Base-by-base conservation (phyloP, 2,113 vertebrate genomes). In the Alaudala cheleensis region DNA sequence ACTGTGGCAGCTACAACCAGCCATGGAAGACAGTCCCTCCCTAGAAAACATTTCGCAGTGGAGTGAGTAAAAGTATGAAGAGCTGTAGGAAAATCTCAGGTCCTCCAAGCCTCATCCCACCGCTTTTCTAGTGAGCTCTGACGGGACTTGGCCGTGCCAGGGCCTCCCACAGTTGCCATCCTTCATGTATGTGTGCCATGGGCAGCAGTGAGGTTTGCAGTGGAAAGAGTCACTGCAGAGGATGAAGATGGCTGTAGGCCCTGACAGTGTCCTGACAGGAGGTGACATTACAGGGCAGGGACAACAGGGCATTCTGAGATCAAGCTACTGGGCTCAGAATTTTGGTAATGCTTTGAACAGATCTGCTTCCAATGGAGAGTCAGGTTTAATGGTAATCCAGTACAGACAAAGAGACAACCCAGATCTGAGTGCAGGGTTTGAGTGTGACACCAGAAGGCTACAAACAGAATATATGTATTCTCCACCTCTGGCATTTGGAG, bases 131-230 rank as follows among this genome's bases (percentile, higher is more conserved):
- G 12, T 5, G 23, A 77, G 47, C 3, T 62, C 23, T 9, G 0
- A 8, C 9, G 29, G 8, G 26, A 45, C 31, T 61, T 51, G 12
- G 6, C 33, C 13, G 25, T 9, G 12, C 14, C 60, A 83, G 40
- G 31, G 21, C 25, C 6, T 62, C 19, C 24, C 0, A 2, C 25
- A 49, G n/a, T 0, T 62, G 29, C 5, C 0, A 0, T 47, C 13
- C 42, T 70, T 42, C 2, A 1, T 3, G 10, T 5, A 10, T 2
- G 2, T 5, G 10, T 53, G 29, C 23, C 29, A 5, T 14, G 15
- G 60, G 22, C 26, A 76, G 14, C 25, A n/a, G 6, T 4, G 19
- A 84, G 14, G 29, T 47, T 67, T 73, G 25, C 5, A 0, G 0
- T 37, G 29, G 44, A 18, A 74, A 34, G n/a, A 62, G 22, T 28